A percentile compares a stretch with the other conserved stretches of the same genome.
phyloP scores from a whole-genome alignment of 2,888 invertebrate species.

The Phortica okadai region DNA sequence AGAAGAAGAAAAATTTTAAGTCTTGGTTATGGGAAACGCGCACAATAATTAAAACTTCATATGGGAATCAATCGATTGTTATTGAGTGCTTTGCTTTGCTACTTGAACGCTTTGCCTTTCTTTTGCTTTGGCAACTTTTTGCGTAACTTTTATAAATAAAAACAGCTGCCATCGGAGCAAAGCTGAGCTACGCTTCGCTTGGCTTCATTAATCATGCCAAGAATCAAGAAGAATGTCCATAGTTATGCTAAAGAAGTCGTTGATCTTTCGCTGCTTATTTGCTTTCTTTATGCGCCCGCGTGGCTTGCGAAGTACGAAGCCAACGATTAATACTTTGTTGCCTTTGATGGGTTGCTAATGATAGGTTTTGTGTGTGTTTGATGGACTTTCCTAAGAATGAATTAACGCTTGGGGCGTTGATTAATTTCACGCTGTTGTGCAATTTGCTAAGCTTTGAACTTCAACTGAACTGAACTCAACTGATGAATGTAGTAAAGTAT shows the following conservation, averaged over 20 bases:
- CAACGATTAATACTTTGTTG: background rate
- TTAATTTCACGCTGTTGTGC: background rate
- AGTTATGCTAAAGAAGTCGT: conserved; percentile 19
- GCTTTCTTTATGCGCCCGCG: background rate
- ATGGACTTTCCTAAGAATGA: background rate
- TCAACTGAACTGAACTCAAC: background rate
- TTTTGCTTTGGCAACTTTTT: background rate
- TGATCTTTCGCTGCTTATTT: conserved; percentile 3
- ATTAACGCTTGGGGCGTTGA: background rate
- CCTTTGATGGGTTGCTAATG: background rate
- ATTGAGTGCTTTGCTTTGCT: background rate
- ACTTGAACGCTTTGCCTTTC: background rate
- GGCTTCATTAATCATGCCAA: conserved; percentile 23
- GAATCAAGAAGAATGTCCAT: background rate
- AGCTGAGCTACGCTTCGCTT: background rate
- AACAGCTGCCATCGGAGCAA: background rate
- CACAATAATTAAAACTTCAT: background rate
- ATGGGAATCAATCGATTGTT: background rate
- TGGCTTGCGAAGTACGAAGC: background rate
- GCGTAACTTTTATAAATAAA: background rate
- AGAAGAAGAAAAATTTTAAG: background rate
- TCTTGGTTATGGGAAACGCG: background rate
- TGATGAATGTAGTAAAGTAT: background rate
- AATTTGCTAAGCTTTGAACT: background rate
- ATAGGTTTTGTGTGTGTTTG: background rate